Conservation (phyloP, 2,888 invertebrate genomes). For the Scaptodrosophila latifasciaeformis region DNA sequence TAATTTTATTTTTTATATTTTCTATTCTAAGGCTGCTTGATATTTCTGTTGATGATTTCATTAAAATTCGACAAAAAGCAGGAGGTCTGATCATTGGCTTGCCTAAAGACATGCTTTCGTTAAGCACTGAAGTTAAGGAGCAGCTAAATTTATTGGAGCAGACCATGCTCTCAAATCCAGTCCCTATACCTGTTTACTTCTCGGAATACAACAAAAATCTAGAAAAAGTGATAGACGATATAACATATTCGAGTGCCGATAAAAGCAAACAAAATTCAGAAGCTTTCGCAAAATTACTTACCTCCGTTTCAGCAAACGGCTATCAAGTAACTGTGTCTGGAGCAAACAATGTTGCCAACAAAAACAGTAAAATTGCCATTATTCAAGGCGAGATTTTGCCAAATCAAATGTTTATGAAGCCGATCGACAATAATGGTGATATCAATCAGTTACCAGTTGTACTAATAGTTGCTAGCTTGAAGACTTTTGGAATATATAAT, state of each 20-base stretch:
- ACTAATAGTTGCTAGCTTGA: conserved; percentile 94
- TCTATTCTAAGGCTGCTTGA: conserved; percentile 79
- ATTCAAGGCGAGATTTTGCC: conserved; percentile 86
- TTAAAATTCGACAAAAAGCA: conserved; percentile 85
- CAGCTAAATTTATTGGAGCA: conserved; percentile 87
- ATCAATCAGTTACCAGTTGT: conserved; percentile 85
- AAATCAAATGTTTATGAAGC: conserved; percentile 60
- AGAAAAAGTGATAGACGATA: conserved; percentile 84
- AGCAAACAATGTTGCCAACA: conserved; percentile 81
- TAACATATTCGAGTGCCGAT: conserved; percentile 76
- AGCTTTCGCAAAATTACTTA: conserved; percentile 88
- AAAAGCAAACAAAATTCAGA: conserved; percentile 77
- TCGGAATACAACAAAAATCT: conserved; percentile 84
- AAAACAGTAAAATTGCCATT: conserved; percentile 89
- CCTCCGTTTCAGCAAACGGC: conserved; percentile 93
- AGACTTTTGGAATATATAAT: conserved; percentile 91
- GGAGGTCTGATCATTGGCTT: conserved; percentile 91
- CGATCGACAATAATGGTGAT: conserved; percentile 76
- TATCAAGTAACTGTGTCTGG: conserved; percentile 91
- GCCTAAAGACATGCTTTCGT: conserved; percentile 81
- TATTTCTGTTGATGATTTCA: conserved; percentile 85
- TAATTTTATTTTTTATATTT: not conserved
- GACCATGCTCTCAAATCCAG: conserved; percentile 86
- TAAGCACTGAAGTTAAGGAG: conserved; percentile 83
- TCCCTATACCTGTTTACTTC: conserved; percentile 91